A percentile compares a stretch with the other conserved stretches of the same genome.
Conservation (phyloP, 2,797 vertebrate species). For the Aplochiton taeniatus region DNA sequence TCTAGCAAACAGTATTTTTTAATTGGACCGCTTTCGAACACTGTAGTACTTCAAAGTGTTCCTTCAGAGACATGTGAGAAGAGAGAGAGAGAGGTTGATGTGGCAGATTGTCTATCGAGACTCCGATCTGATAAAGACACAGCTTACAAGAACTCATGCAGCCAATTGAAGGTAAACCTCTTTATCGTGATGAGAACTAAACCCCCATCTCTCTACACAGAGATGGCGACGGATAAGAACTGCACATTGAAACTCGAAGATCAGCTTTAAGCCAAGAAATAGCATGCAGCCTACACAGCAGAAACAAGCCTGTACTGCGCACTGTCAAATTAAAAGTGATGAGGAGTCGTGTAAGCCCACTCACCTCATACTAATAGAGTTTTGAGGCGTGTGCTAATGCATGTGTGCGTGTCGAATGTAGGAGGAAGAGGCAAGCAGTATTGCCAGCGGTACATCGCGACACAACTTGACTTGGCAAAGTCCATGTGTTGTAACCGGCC, state of each 20-base stretch:
- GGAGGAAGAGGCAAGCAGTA: background rate
- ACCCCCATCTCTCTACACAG: constrained; percentile 32
- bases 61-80: background rate
- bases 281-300: constrained; percentile 30
- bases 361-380: constrained; percentile 27
- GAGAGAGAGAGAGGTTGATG: background rate
- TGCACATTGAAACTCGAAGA: constrained; percentile 22
- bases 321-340: constrained; percentile 43
- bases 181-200: constrained; percentile 47
- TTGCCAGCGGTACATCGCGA: too few species aligned
- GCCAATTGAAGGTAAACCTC: constrained; percentile 43
- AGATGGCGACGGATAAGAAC: constrained; percentile 52
- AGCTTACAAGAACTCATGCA: constrained; percentile 39
- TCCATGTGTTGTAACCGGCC: too few species aligned
- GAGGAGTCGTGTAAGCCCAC: constrained; percentile 16
- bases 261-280: background rate
- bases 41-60: too few species aligned
- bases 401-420: background rate
- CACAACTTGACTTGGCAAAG: too few species aligned
- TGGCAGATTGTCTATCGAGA: background rate
- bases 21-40: too few species aligned
- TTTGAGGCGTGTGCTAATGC: constrained; percentile 4
- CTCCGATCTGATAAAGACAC: constrained; percentile 30
- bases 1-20: too few species aligned
- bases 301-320: constrained; percentile 15